Evolutionary conservation across 2,797 vertebrate species (phyloP).

Genomic region (Phoebastria nigripes): DNA sequence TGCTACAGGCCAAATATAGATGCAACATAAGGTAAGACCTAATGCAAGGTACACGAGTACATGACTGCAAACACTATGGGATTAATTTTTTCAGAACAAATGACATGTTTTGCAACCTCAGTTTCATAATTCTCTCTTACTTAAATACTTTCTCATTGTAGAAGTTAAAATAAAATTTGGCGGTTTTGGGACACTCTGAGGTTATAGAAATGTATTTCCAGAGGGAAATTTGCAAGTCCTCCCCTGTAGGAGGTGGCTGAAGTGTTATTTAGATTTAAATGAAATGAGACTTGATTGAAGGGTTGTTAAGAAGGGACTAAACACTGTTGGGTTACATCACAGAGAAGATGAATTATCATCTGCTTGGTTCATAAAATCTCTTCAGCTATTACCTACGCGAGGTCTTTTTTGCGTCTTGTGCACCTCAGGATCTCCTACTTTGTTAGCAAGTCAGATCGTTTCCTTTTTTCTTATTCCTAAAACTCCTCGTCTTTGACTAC

Average conservation of each 20-base stretch:
- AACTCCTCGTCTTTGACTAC: neutral
- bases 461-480: neutral
- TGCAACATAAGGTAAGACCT: conserved; percentile 32
- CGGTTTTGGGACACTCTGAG: neutral
- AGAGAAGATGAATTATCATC: conserved; percentile 15
- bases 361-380: neutral
- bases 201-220: conserved; percentile 17
- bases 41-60: conserved; percentile 1
- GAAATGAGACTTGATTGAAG: conserved; percentile 41
- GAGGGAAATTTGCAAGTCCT: conserved; percentile 47
- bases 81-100: conserved; percentile 43
- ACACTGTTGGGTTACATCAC: conserved; percentile 25
- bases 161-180: conserved; percentile 32
- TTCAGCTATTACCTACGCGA: neutral
- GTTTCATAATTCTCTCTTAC: conserved; percentile 39
- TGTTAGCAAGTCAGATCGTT: neutral
- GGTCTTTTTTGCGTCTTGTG: neutral
- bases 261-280: conserved; percentile 45
- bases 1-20: conserved; percentile 30
- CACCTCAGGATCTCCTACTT: neutral
- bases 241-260: conserved; percentile 48
- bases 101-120: conserved; percentile 6
- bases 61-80: neutral
- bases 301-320: conserved; percentile 48
- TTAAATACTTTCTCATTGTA: conserved; percentile 1